These are phyloP conservation scores for Pygoscelis adeliae DNA, from an alignment of 2,113 vertebrate genomes.

Conservation along the genomic window DNA sequence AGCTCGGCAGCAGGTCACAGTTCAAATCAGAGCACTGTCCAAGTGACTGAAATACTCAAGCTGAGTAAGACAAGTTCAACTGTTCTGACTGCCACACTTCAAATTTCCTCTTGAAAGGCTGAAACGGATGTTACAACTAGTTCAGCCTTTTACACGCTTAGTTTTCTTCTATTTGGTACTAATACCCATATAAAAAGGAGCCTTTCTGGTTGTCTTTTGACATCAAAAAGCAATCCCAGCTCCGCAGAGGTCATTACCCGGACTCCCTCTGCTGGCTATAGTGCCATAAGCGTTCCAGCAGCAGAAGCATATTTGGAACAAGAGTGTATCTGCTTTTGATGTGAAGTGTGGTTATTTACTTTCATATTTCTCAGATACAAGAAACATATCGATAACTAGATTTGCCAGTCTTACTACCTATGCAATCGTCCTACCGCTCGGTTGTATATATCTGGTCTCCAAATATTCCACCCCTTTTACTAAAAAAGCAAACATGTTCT, in stretches of 20 bases:
- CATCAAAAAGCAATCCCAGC: background rate
- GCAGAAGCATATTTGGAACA: background rate
- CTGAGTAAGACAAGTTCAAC: background rate
- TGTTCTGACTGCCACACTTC: background rate
- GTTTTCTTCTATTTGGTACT: background rate
- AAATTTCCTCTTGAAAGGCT: background rate
- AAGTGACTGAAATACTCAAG: background rate
- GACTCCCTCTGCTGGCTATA: background rate
- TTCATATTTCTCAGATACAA: background rate
- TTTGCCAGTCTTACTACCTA: background rate
- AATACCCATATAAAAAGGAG: background rate
- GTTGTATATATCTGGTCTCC: background rate
- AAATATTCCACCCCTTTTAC: background rate
- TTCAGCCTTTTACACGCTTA: background rate
- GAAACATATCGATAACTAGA: rapidly evolving
- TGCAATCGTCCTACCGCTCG: background rate
- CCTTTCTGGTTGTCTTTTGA: background rate
- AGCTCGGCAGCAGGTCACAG: background rate
- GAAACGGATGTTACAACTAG: background rate
- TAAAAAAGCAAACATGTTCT: background rate
- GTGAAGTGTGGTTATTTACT: background rate
- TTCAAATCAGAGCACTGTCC: background rate
- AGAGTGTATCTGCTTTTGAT: background rate
- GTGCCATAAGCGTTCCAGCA: background rate
- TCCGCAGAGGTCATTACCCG: background rate